Percentiles rank a stretch among this genome's conserved stretches.
Evolutionary conservation across 2,113 vertebrate genomes (phyloP).

Genomic region (Lamprotornis superbus): DNA sequence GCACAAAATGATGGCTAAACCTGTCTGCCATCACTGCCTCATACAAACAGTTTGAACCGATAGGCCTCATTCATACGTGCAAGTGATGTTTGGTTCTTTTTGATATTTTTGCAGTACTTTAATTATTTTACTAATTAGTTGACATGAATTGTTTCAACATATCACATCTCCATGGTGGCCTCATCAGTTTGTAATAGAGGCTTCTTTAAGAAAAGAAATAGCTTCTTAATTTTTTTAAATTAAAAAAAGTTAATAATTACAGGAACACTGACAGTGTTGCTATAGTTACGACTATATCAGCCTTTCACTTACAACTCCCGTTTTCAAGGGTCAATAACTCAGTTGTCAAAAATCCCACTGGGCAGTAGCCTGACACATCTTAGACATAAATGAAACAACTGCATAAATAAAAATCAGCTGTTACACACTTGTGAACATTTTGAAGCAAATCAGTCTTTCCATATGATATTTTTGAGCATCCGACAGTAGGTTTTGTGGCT

Average conservation of each 20-base stretch:
- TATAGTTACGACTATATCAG: constrained; percentile 67
- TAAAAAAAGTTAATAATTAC: constrained; percentile 60
- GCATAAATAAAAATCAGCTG: neutral
- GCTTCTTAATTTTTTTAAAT: constrained; percentile 50
- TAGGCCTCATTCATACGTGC: neutral
- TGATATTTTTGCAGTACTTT: neutral
- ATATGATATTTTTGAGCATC: neutral
- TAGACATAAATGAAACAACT: constrained; percentile 37
- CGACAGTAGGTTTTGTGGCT: neutral
- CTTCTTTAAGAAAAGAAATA: constrained; percentile 14
- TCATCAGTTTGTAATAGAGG: neutral
- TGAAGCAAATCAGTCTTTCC: neutral
- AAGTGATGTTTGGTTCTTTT: neutral
- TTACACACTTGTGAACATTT: neutral
- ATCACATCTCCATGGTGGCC: neutral
- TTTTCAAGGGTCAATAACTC: constrained; percentile 70
- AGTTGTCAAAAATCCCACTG: constrained; percentile 67
- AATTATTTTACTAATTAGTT: neutral
- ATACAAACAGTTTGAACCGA: neutral
- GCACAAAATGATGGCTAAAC: neutral
- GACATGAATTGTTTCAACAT: neutral
- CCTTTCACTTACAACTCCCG: constrained; percentile 49
- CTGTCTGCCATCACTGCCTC: neutral
- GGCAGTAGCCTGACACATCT: constrained; percentile 54
- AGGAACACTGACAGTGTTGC: constrained; percentile 65